Conservation (phyloP, 2,888 invertebrate genomes). For the Ophion ellenae region DNA sequence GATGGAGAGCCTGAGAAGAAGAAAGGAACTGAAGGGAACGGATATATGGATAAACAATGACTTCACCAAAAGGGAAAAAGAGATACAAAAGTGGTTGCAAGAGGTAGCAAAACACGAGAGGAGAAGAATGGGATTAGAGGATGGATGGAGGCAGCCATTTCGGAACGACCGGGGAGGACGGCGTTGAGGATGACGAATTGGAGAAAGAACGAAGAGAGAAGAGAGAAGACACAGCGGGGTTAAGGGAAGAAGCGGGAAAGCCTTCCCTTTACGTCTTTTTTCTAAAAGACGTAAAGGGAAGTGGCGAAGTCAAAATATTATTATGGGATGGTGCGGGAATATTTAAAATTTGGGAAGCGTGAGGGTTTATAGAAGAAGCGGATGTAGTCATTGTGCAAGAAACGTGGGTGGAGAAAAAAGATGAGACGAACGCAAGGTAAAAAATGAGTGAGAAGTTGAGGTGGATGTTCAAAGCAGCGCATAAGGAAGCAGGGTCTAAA, state of each 20-base stretch:
- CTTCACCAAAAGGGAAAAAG: constrained; percentile 21
- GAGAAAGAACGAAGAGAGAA: too few relatives aligned
- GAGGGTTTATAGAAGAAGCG: constrained; percentile 4
- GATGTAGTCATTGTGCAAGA: too few relatives aligned
- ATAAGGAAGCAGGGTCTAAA: too few relatives aligned
- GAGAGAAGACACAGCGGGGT: too few relatives aligned
- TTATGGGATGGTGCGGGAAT: constrained; percentile 32
- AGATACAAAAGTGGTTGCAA: neutral
- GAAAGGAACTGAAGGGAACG: neutral
- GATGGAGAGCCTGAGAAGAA: neutral
- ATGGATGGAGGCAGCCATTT: neutral
- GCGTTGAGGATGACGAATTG: too few relatives aligned
- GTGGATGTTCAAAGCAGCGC: too few relatives aligned
- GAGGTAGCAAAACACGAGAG: neutral
- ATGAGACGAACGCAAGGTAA: too few relatives aligned
- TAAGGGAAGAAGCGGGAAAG: neutral
- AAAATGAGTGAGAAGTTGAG: too few relatives aligned
- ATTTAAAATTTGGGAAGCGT: constrained; percentile 5
- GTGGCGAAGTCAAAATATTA: neutral
- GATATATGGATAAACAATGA: constrained; percentile 32
- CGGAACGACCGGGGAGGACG: neutral
- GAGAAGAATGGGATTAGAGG: neutral
- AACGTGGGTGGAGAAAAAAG: too few relatives aligned
- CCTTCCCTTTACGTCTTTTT: too few relatives aligned
- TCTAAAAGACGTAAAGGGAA: neutral